Percentiles rank a stretch among this genome's conserved stretches.
phyloP scores from a whole-genome alignment of 2,797 vertebrate genomes.

The Oreortyx pictus region DNA sequence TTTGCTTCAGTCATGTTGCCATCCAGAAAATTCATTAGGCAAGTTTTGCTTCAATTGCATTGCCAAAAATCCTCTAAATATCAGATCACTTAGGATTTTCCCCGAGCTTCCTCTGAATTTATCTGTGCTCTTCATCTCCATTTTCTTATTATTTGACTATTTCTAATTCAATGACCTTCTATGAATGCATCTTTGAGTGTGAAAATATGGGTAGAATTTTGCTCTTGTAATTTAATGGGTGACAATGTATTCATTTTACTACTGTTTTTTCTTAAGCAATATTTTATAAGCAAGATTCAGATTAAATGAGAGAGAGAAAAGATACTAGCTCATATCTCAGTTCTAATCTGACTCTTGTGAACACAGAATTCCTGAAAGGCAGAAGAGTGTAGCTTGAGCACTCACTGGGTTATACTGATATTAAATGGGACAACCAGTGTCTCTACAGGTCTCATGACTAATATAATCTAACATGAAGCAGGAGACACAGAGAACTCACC shows the following conservation, averaged over 20 bases:
- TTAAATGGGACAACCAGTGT: background rate
- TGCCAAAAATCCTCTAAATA: background rate
- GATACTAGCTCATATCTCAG: background rate
- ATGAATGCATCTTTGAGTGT: background rate
- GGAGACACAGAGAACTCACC: background rate
- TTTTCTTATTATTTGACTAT: background rate
- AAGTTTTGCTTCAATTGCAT: background rate
- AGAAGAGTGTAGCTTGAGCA: background rate
- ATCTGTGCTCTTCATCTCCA: background rate
- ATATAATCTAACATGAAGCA: background rate
- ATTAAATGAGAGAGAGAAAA: background rate
- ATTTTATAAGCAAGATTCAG: background rate
- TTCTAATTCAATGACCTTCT: background rate
- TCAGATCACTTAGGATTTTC: background rate
- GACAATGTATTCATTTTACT: background rate
- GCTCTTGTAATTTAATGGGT: background rate
- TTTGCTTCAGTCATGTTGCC: background rate
- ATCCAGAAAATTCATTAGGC: background rate
- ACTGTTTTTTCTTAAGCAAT: background rate
- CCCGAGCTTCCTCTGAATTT: background rate
- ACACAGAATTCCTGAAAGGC: background rate
- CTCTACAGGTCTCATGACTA: background rate
- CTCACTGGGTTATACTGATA: background rate
- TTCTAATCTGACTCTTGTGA: background rate
- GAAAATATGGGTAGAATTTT: background rate